A percentile compares a stretch with the other conserved stretches of the same genome.
phyloP scores from a whole-genome alignment of 2,113 vertebrate species.

The Thalassarche chlororhynchos region DNA sequence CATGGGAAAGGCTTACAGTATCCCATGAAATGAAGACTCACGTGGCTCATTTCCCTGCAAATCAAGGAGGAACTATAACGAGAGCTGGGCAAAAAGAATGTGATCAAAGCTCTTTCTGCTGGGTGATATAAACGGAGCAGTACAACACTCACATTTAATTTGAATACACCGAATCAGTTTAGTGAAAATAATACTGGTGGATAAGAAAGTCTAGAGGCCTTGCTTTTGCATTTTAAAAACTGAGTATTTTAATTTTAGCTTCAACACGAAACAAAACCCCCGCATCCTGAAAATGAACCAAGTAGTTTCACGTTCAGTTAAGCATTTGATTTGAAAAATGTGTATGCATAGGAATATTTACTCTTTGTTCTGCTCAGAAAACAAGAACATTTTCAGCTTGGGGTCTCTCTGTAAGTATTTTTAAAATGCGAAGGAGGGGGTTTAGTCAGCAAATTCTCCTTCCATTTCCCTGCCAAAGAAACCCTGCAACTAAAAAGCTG shows the following conservation, averaged over 20 bases:
- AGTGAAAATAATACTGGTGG: neutral
- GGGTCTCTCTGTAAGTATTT: neutral
- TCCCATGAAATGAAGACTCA: neutral
- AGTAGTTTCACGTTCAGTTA: neutral
- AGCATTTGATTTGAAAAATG: neutral
- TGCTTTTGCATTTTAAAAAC: neutral
- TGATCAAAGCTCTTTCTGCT: neutral
- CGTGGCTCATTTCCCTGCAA: neutral
- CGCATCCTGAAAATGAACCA: neutral
- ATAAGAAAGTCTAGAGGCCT: neutral
- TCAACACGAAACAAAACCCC: neutral
- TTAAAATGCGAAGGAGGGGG: neutral
- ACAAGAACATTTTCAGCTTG: neutral
- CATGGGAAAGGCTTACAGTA: neutral
- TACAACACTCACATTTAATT: neutral
- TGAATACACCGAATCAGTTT: neutral
- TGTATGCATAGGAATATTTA: neutral
- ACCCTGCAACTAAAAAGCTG: neutral
- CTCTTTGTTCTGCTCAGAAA: neutral
- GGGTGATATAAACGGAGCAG: neutral
- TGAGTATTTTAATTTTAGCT: constrained; percentile 8
- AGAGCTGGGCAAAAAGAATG: neutral
- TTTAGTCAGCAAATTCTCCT: constrained; percentile 19
- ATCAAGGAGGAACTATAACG: neutral
- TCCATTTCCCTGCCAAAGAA: neutral